Evolutionary conservation across 2,113 vertebrate genomes (phyloP).

Genomic region (Brachirus orientalis): DNA sequence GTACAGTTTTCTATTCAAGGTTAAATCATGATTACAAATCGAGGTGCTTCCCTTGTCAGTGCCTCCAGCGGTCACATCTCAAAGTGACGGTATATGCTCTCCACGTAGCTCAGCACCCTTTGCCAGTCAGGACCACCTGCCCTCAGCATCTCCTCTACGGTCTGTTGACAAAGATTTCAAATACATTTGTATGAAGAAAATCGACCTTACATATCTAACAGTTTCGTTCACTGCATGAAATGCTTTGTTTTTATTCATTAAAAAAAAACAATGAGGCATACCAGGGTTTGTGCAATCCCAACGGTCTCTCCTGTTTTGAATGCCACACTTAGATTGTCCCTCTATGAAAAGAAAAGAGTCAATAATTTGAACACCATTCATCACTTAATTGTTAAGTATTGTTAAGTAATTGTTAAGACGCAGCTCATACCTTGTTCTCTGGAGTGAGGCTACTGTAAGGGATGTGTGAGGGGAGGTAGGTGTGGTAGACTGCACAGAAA

Average conservation of each 20-base stretch:
- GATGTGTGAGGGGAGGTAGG: constrained; percentile 83
- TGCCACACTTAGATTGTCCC: constrained; percentile 80
- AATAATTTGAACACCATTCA: not conserved
- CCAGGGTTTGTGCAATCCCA: constrained; percentile 77
- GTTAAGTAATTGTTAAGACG: not conserved
- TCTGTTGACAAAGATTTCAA: constrained; percentile 66
- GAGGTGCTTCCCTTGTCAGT: not conserved
- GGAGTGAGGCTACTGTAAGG: constrained; percentile 76
- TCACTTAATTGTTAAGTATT: no score
- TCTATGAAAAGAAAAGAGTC: constrained; percentile 54
- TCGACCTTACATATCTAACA: no score
- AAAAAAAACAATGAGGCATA: constrained; percentile 35
- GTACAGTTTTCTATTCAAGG: not conserved
- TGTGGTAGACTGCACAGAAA: constrained; percentile 84
- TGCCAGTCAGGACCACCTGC: constrained; percentile 85
- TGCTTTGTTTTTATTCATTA: not conserved
- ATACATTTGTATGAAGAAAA: not conserved
- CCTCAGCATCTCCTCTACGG: constrained; percentile 82
- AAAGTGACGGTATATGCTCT: constrained; percentile 85
- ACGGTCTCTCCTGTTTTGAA: constrained; percentile 81
- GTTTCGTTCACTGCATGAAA: no score
- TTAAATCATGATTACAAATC: not conserved
- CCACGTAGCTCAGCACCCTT: constrained; percentile 83
- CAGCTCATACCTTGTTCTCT: constrained; percentile 76
- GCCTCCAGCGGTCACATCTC: constrained; percentile 76